phyloP scores from a whole-genome alignment of 2,113 vertebrate genomes.

The Atractosteus spatula region DNA sequence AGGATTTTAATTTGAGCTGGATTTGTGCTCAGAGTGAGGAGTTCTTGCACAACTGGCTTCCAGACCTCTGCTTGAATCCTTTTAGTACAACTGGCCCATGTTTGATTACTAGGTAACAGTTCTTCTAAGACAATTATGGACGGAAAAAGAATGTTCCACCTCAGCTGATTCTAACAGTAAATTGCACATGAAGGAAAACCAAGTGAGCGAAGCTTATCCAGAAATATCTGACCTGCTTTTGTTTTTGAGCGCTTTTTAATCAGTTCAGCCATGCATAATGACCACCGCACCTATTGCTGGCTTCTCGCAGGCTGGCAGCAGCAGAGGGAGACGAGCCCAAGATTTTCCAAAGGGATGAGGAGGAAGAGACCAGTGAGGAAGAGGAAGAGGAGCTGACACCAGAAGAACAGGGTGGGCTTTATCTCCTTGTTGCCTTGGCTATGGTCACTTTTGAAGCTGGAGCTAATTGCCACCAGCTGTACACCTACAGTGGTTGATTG shows the following conservation, averaged over 20 bases:
- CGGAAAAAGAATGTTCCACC: neutral
- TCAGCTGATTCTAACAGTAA: neutral
- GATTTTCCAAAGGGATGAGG: conserved; percentile 52
- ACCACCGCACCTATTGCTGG: conserved; percentile 2
- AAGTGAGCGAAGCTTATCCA: conserved; percentile 4
- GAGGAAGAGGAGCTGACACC: conserved; percentile 85
- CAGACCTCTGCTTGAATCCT: too few species aligned
- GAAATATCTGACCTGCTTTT: conserved; percentile 33
- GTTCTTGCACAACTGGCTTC: too few species aligned
- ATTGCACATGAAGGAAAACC: neutral
- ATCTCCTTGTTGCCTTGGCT: too few species aligned
- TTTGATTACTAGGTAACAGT: too few species aligned
- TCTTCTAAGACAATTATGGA: neutral
- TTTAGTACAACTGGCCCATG: too few species aligned
- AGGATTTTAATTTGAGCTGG: too few species aligned
- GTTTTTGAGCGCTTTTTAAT: conserved; percentile 2
- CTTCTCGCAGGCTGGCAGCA: conserved; percentile 72
- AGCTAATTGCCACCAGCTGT: too few species aligned
- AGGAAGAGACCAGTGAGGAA: conserved; percentile 81
- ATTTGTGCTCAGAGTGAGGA: too few species aligned
- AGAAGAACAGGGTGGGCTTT: conserved; percentile 81
- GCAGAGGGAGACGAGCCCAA: conserved; percentile 80
- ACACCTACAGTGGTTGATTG: too few species aligned
- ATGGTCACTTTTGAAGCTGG: too few species aligned
- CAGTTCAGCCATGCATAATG: neutral